phyloP scores from a whole-genome alignment of 1,140 invertebrate genomes.

The Pseudoatta argentina region DNA sequence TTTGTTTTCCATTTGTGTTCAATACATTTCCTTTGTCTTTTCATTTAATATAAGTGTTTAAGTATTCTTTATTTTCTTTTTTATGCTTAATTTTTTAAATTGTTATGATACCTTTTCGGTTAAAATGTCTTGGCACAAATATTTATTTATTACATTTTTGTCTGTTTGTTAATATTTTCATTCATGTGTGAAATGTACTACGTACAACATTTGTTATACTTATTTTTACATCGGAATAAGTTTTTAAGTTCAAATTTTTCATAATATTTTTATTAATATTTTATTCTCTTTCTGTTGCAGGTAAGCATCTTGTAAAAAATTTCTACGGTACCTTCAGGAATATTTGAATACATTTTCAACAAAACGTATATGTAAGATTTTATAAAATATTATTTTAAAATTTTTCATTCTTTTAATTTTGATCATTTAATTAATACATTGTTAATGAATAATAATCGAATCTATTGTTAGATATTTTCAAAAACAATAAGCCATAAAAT shows the following conservation, averaged over 20 bases:
- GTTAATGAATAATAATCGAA: neutral
- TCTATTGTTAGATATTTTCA: neutral
- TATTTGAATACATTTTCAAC: neutral
- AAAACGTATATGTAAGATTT: slow-evolving; percentile 20
- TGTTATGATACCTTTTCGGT: neutral
- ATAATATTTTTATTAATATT: slow-evolving; percentile 46
- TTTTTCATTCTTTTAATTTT: neutral
- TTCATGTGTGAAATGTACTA: neutral
- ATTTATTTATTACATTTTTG: slow-evolving; percentile 6
- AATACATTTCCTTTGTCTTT: slow-evolving; percentile 60
- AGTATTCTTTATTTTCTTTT: neutral
- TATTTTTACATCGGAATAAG: neutral
- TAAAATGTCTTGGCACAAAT: neutral
- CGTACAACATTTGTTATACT: neutral
- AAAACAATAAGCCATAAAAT: neutral
- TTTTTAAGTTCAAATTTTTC: neutral
- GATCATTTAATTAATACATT: neutral
- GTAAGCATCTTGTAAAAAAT: slow-evolving; percentile 48
- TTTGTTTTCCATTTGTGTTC: slow-evolving; percentile 67
- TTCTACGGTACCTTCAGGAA: neutral
- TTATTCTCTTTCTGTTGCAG: slow-evolving; percentile 68
- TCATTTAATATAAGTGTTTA: slow-evolving; percentile 26
- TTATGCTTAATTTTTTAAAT: slow-evolving; percentile 19
- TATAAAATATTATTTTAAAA: neutral
- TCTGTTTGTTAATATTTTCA: neutral